Evolutionary conservation across 2,888 invertebrate species (phyloP), one percentile per base, ranked within the genome.

Genomic region (Coleophora deauratella): DNA sequence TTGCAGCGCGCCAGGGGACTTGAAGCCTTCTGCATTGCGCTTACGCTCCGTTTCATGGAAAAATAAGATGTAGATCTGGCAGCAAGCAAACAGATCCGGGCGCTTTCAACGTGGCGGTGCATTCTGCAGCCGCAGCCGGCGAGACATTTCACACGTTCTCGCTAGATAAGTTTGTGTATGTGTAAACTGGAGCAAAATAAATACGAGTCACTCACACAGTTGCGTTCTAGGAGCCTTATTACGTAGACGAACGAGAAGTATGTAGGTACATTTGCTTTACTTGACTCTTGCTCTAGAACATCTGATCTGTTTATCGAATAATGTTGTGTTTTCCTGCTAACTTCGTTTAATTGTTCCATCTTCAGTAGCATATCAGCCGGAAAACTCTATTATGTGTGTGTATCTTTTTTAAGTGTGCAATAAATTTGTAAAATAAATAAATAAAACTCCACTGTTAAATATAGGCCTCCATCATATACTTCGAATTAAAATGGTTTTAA

Each of bases 141-240:
- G 69, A 72, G 81, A 81, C 78, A 82, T 78, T 77, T 80, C 80
- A 82, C 81, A 81, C 76, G 72, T 76, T 66, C 62, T 63, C 66
- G 62, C 66, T 74, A 72, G 73, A 72, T 74, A 73, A 41, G 59
- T 62, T 72, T 71, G 72, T 64, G 62, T 64, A 61, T 64, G 59
- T 64, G 66, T 66, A 69, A 70, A 68, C 62, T 59, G 55, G 59
- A 62, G 63, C 55, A 55, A 62, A 67, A 66, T 66, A 64, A 52
- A 61, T 55, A 56, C 53, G 51, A 52, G 50, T 50, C 45, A 45
- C 50, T 40, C 44, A 48, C 42, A 44, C 46, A 40, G 30, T 40
- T 27, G 42, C 38, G 42, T 42, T 38, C 15, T 41, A 35, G 21
- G 21, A 21, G 21, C 21, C 21, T 21, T 21, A 21, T 21, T 21